Evolutionary conservation across 1,140 invertebrate genomes (phyloP), one percentile per base, ranked within the genome.

Genomic region (Apis mellifera): DNA sequence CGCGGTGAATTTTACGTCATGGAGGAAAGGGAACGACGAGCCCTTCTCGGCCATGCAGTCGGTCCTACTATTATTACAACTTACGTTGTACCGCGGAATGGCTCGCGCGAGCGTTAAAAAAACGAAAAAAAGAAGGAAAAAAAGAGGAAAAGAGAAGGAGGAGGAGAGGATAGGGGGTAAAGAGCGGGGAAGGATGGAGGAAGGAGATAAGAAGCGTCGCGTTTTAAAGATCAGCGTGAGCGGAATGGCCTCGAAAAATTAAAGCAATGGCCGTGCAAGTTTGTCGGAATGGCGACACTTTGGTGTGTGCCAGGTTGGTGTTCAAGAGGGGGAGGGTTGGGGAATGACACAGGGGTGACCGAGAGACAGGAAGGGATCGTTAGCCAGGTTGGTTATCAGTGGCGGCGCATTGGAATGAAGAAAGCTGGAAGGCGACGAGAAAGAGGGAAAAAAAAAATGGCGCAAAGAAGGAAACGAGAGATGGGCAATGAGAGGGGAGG

Each of bases 321-420:
- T 79, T 79, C 55, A 19, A 54, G 55, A 23, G 42, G 15, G 26
- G 7, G 42, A 13, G 11, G 15, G 1, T 32, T 32, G 17, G 57
- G 23, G 23, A 52, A 65, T 42, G 72, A 48, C 42, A 19, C n/a
- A 55, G 48, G 64, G 48, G 48, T 21, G n/a, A 57, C 19, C 52
- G 68, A 50, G 71, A 78, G 74, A 57, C 74, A 70, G 59, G 60
- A 85, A 75, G 71, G 66, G 76, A 87, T 88, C 86, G 87, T 88
- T 88, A 87, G 84, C 42, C 15, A 54, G 32, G 70, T 74, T 70
- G 87, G 87, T 85, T 88, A 88, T 88, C 86, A 69, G 83, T 32
- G n/a, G 42, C 57, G 60, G 23, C 55, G 77, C 86, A 75, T 88
- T 69, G 62, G 57, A 81, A 85, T 62, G 66, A 78, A 72, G 68